Evolutionary conservation across 2,797 vertebrate species (phyloP).

Genomic region (Ambastaia sidthimunki): DNA sequence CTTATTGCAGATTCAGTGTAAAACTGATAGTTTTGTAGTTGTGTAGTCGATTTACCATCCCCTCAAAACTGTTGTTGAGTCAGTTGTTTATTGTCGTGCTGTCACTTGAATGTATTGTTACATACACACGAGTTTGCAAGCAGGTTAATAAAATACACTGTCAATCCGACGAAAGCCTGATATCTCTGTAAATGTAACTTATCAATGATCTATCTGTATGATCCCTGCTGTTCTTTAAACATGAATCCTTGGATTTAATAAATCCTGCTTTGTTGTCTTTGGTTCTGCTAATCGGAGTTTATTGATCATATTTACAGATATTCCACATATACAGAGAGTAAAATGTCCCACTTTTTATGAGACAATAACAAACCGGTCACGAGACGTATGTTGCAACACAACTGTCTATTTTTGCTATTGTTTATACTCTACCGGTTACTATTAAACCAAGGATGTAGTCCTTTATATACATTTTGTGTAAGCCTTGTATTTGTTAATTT

Average conservation of each 20-base stretch:
- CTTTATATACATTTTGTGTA: no score
- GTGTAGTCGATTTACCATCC: neutral
- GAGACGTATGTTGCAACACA: neutral
- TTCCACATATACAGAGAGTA: neutral
- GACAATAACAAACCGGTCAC: neutral
- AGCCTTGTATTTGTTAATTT: neutral
- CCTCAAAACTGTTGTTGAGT: neutral
- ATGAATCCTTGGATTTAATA: neutral
- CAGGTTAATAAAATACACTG: neutral
- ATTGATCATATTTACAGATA: neutral
- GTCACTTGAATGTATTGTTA: slow-evolving; percentile 1
- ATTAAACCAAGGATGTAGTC: no score
- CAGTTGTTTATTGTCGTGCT: neutral
- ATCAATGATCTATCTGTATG: neutral
- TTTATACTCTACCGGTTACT: no score
- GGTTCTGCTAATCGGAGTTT: neutral
- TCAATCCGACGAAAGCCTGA: neutral
- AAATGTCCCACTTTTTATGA: neutral
- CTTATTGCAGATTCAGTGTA: neutral
- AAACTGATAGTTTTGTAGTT: neutral
- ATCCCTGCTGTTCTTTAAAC: neutral
- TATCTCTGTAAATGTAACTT: neutral
- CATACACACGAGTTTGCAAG: neutral
- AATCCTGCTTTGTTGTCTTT: neutral
- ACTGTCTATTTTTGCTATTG: no score